Evolutionary conservation across 2,888 invertebrate genomes (phyloP), one percentile per base, ranked within the genome.

Genomic region (Metalampra italica): DNA sequence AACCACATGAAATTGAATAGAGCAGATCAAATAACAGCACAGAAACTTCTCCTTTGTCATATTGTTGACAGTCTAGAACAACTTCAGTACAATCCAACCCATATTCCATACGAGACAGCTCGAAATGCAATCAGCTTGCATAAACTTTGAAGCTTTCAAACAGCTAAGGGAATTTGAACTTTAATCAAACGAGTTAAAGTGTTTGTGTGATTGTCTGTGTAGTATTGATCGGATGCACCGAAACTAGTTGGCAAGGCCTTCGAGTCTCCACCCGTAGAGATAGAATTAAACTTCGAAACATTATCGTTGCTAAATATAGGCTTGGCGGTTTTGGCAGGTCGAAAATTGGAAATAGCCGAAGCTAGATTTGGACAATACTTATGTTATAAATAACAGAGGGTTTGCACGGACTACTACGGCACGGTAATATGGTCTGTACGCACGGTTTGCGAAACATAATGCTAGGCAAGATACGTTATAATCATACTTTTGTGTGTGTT

Each of bases 181-280:
- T 64, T 66, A 55, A 44, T 12, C n/a, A 41, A 32, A 46, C 37
- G 53, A 53, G 46, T 49, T 62, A 54, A 50, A 46, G 55, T 41
- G 7, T 37, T 12, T n/a, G 7, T 30, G 49, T 51, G 39, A 47
- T 37, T 48, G 50, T 50, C 51, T 43, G 50, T 38, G 47, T 46
- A 43, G 46, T 54, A 57, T 59, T 52, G 59, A 57, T 51, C 49
- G 56, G 55, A 54, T 60, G 56, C 51, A 52, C 49, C 51, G 50
- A 51, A 60, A 58, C 56, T 12, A 42, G 12, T 42, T 42, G 42
- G 13, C 11, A 30, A 30, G 12, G 9, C 42, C 12, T 42, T 1
- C 14, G 29, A 9, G 42, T 30, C 30, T 42, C 13, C 9, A 42
- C 7, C 34, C 7, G 7, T 9, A 9, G 39, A 13, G 39, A 9